A percentile compares a stretch with the other conserved stretches of the same genome.
phyloP scores from a whole-genome alignment of 1,140 invertebrate genomes.

The Ips typographus region DNA sequence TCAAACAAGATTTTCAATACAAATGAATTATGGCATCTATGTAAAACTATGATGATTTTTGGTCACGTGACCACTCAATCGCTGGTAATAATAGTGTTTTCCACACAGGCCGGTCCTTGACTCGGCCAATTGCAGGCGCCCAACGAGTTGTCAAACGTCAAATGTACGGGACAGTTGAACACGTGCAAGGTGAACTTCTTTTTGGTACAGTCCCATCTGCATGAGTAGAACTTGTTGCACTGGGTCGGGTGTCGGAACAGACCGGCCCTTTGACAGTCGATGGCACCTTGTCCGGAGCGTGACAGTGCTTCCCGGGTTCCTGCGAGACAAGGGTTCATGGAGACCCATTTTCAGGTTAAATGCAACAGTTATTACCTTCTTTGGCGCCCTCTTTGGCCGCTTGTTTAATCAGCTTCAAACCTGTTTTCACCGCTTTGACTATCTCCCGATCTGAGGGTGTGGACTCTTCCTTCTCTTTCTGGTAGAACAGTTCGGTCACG shows the following conservation, averaged over 20 bases:
- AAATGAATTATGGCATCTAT: too few species aligned
- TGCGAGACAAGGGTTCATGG: too few species aligned
- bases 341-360: background rate
- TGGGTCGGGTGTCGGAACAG: constrained; percentile 79
- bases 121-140: constrained; percentile 83
- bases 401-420: constrained; percentile 42
- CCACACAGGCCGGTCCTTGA: constrained; percentile 74
- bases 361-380: constrained; percentile 32
- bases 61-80: constrained; percentile 30
- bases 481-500: constrained; percentile 18
- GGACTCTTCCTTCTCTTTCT: constrained; percentile 18
- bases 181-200: constrained; percentile 76
- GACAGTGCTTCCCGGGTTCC: constrained; percentile 8
- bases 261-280: constrained; percentile 74
- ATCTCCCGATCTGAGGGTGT: constrained; percentile 36
- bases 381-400: constrained; percentile 40
- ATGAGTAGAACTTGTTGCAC: constrained; percentile 84
- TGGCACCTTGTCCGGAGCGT: constrained; percentile 53
- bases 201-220: constrained; percentile 79
- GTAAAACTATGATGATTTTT: too few species aligned
- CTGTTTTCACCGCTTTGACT: constrained; percentile 38
- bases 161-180: constrained; percentile 79
- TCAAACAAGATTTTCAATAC: too few species aligned
- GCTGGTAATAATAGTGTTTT: constrained; percentile 60
- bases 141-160: constrained; percentile 73